phyloP scores from a whole-genome alignment of 2,888 invertebrate species.

The Acrobasis suavella region DNA sequence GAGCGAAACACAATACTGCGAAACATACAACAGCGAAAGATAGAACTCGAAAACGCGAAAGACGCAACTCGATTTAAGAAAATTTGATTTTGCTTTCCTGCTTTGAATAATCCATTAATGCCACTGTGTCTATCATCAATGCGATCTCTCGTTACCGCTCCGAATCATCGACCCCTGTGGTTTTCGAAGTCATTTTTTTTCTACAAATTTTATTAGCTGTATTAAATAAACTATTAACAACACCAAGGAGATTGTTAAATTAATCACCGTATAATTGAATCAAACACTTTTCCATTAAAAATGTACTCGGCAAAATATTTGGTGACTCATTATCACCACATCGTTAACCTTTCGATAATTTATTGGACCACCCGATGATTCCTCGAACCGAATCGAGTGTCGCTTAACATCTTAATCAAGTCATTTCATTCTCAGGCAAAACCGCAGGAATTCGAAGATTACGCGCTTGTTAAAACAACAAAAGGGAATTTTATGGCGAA shows the following conservation, averaged over 20 bases:
- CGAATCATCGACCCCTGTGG: no score
- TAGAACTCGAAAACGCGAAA: no score
- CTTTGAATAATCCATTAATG: no score
- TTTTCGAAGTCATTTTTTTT: no score
- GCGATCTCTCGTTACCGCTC: no score
- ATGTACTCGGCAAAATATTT: background rate
- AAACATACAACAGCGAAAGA: no score
- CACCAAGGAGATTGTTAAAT: background rate
- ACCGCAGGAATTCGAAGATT: constrained; percentile 26
- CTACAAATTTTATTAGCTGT: no score
- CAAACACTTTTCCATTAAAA: constrained; percentile 2
- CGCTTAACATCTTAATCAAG: constrained; percentile 20
- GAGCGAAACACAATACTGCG: no score
- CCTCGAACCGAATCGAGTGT: constrained; percentile 33
- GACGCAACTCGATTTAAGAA: no score
- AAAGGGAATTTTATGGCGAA: constrained; percentile 30
- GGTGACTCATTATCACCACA: constrained; percentile 16
- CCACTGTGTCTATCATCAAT: no score
- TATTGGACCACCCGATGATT: constrained; percentile 31
- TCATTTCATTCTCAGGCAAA: constrained; percentile 20
- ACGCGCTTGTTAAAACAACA: constrained; percentile 24
- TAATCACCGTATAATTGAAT: background rate
- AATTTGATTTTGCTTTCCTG: no score
- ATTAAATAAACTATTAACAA: background rate
- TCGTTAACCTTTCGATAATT: constrained; percentile 13